Evolutionary conservation across 2,888 invertebrate species (phyloP), one percentile per base, ranked within the genome.

Genomic region (Aleiodes alternator): DNA sequence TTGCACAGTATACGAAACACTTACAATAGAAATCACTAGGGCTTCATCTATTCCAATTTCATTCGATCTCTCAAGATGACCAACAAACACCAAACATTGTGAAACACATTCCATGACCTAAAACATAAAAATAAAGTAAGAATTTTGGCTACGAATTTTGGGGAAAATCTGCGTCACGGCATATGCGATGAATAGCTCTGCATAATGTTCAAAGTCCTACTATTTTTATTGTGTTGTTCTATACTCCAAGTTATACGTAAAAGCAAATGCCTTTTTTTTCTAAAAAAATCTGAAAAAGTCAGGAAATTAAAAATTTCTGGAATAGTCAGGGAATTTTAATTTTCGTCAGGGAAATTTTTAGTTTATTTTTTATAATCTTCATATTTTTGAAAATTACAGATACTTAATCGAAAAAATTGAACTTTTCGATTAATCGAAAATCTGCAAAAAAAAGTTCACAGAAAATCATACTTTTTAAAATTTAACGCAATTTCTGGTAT

Each of bases 91-190:
- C 34, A 34, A 34, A 11, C 23, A 9, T 64, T 64, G 64, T 64
- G 48, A 64, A 43, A 64, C 34, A 64, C 34, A 64, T 64, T 43
- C 48, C n/a, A 64, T 64, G 64, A 43, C 64, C 64, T 64, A n/a
- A 64, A 64, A 43, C 48, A 43, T 11, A 64, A 64, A 64, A 64
- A 64, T 64, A 64, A 64, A 64, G 48, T 43, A 7, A 16, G 64
- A 43, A 43, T 64, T 43, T 64, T 48, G 43, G 64, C 64, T 64
- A 43, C 3, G 48, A 64, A 64, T 23, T 64, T 64, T 8, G 23
- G 9, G 48, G 2, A 48, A 61, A 64, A 64, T 64, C 2, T 43
- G 48, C 48, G 43, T 29, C 64, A 64, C 12, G 1, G 8, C 31
- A 16, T 48, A 48, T 43, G 64, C 43, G 23, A 64, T 43, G 9